Evolutionary conservation across 1,140 invertebrate species (phyloP).

Genomic region (Orchesella cincta): DNA sequence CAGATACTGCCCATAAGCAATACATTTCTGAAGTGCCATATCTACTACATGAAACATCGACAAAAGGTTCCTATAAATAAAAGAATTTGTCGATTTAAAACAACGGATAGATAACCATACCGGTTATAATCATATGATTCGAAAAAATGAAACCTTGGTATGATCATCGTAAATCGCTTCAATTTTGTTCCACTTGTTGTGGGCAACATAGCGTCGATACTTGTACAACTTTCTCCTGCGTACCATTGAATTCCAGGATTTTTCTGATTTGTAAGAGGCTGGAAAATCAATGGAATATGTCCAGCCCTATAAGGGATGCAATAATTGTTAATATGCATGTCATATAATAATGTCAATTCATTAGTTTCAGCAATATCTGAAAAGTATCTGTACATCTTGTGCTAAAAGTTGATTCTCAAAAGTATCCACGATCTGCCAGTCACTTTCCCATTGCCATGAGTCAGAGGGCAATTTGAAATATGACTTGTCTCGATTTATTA

Average conservation of each 20-base stretch:
- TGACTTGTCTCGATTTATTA: conserved; percentile 72
- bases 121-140: conserved; percentile 18
- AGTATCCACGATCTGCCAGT: conserved; percentile 86
- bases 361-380: background rate
- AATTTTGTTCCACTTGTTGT: conserved; percentile 89
- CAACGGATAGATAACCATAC: background rate
- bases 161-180: conserved; percentile 83
- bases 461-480: conserved; percentile 81
- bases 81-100: conserved; percentile 30
- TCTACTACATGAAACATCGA: conserved; percentile 82
- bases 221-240: conserved; percentile 85
- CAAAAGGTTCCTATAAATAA: conserved; percentile 69
- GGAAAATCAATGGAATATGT: conserved; percentile 92
- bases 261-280: conserved; percentile 75
- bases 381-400: conserved; percentile 66
- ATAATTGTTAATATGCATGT: conserved; percentile 7
- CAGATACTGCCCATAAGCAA: conserved; percentile 87
- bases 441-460: conserved; percentile 91
- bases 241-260: conserved; percentile 88
- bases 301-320: conserved; percentile 67
- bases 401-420: conserved; percentile 82
- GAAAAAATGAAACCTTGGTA: conserved; percentile 64
- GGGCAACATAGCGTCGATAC: conserved; percentile 79
- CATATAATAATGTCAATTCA: conserved; percentile 12
- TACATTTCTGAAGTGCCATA: conserved; percentile 75